Conservation (phyloP, 1,140 invertebrate genomes). For the Temnothorax longispinosus region DNA sequence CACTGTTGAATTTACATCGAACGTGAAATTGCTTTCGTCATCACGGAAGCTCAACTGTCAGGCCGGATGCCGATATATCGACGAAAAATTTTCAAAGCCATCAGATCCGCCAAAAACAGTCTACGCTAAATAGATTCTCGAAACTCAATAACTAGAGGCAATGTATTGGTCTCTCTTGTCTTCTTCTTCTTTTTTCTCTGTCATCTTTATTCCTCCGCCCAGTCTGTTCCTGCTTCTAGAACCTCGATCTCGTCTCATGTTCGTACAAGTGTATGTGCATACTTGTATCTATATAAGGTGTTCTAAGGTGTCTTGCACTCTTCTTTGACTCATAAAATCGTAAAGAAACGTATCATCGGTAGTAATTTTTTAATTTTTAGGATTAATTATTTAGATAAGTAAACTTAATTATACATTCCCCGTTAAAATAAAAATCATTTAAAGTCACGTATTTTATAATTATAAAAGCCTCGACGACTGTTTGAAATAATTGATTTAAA, state of each 20-base stretch:
- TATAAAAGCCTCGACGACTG: neutral
- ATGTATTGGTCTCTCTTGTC: constrained; percentile 29
- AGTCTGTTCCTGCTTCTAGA: constrained; percentile 61
- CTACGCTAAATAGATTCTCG: constrained; percentile 80
- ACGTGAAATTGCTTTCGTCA: constrained; percentile 25
- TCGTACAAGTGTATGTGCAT: constrained; percentile 49
- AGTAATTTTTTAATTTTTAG: neutral
- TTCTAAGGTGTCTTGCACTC: neutral
- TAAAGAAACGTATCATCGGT: neutral
- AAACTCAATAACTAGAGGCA: constrained; percentile 78
- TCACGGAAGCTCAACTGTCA: constrained; percentile 16
- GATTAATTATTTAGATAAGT: neutral
- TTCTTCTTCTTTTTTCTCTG: neutral
- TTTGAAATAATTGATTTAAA: neutral
- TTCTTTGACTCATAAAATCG: neutral
- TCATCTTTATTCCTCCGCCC: constrained; percentile 42
- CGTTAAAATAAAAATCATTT: neutral
- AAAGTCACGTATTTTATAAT: neutral
- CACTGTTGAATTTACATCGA: constrained; percentile 27
- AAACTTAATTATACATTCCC: neutral
- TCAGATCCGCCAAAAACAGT: constrained; percentile 45
- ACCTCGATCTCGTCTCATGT: constrained; percentile 61
- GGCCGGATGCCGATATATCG: neutral
- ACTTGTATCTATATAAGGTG: constrained; percentile 3
- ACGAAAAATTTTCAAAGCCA: constrained; percentile 35